Conservation (phyloP, 2,113 vertebrate genomes). For the Orientallactaga bullata region DNA sequence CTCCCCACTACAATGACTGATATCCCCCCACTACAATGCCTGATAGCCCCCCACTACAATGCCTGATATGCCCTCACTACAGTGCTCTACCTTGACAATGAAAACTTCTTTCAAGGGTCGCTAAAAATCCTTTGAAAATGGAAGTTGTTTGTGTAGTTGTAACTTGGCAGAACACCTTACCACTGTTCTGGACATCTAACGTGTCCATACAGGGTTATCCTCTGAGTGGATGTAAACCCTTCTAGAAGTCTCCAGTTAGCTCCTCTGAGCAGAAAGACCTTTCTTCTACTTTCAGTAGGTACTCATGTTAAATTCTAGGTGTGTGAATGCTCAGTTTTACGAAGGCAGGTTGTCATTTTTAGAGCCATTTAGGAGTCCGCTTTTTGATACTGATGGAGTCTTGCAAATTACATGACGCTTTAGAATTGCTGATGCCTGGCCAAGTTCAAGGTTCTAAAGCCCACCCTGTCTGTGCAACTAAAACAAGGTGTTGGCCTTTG, state of each 20-base stretch:
- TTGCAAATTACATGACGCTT: not conserved
- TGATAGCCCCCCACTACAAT: too few species aligned
- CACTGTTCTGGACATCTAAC: too few species aligned
- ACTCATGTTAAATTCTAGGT: not conserved
- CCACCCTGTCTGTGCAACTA: conserved; percentile 55
- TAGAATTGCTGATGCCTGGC: conserved; percentile 24
- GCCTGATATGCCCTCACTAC: too few species aligned
- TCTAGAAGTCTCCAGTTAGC: not conserved
- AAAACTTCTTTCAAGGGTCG: too few species aligned
- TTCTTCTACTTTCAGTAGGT: not conserved
- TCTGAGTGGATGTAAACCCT: not conserved
- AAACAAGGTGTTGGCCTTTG: conserved; percentile 40
- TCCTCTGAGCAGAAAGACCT: not conserved
- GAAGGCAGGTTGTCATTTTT: not conserved
- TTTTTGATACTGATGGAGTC: not conserved
- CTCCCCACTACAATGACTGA: too few species aligned
- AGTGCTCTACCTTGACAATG: not conserved
- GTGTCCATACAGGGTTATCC: not conserved
- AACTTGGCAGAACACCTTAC: not conserved
- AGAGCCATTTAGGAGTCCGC: conserved; percentile 80
- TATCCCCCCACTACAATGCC: too few species aligned
- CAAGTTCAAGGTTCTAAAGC: conserved; percentile 48
- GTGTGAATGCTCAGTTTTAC: not conserved
- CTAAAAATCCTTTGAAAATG: too few species aligned
- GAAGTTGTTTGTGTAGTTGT: not conserved